Conservation (phyloP, 2,113 vertebrate species). For the Vireo altiloquus region DNA sequence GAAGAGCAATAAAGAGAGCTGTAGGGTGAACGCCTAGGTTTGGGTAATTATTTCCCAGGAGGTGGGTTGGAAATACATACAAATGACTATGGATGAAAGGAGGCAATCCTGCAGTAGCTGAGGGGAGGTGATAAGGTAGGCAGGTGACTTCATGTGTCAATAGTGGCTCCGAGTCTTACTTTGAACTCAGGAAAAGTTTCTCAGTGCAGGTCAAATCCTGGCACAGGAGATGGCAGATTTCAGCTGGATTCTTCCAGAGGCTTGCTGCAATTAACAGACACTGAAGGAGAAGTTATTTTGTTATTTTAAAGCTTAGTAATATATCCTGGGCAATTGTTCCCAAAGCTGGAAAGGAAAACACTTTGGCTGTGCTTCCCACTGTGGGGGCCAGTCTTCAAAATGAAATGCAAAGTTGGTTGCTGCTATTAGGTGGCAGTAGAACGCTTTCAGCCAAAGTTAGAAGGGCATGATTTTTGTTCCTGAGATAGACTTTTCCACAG, state of each 20-base stretch:
- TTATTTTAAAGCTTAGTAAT: background rate
- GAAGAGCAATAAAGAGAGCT: background rate
- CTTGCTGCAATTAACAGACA: background rate
- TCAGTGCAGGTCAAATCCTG: background rate
- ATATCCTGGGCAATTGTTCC: background rate
- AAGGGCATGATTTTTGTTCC: background rate
- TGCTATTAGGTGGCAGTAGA: conserved; percentile 63
- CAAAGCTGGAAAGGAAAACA: background rate
- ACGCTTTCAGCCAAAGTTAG: conserved; percentile 6
- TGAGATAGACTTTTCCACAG: background rate
- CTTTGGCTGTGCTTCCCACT: background rate
- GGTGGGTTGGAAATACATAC: background rate
- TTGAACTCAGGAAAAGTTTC: background rate
- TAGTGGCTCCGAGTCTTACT: background rate
- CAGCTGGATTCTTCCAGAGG: background rate
- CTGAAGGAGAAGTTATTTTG: background rate
- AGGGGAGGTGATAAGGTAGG: background rate
- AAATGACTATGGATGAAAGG: background rate
- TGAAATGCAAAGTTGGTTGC: conserved; percentile 32
- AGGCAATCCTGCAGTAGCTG: background rate
- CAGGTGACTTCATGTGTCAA: background rate
- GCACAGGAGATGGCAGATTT: background rate
- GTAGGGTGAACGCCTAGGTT: background rate
- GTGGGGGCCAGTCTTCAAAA: background rate
- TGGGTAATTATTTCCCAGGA: background rate